Base-by-base conservation (phyloP, 2,113 vertebrate genomes). In the Xerus inauris region DNA sequence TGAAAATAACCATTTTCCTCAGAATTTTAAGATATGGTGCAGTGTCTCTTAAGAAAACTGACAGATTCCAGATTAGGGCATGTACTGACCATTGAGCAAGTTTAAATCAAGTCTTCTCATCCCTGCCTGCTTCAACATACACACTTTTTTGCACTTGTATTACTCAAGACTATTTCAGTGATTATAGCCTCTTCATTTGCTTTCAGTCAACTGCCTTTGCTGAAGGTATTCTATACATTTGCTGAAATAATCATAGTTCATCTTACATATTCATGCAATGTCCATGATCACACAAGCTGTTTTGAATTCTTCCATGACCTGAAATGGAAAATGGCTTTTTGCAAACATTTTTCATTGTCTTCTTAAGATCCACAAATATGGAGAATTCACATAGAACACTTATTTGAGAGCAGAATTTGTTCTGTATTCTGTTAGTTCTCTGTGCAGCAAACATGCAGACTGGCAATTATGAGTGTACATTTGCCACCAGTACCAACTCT, bases 291-390 rank as follows among this genome's bases (percentile, higher is more conserved):
- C 22, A 83, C 10, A 89, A 71, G 47, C 64, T 84, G 40, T 87
- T 93, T 94, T 82, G 22, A 96, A 80, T 93, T 35, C 32, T 95
- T 22, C 86, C 22, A n/a, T 91, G 38, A 85, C 32, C 35, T 81
- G 69, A 94, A 87, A 42, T 92, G 26, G 32, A 81, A 96, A 85
- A 86, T 64, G 6, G 22, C 54, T 81, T 82, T 94, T 49, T 73
- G 54, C 30, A 51, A 51, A 20, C 45, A 22, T 59, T 54, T 76
- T 73, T 90, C 64, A 90, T 32, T 69, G 0, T 83, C 91, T 76
- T 84, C n/a, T 77, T 87, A 88, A 93, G 71, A 88, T 28, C 45
- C 40, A 45, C 22, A 84, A 30, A 62, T 77, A 81, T 12, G 1
- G 67, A 72, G 8, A 89, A 69, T 94, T 92, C 11, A 72, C 35